Evolutionary conservation across 2,797 vertebrate species (phyloP), one percentile per base, ranked within the genome.

Genomic region (Pseudochaenichthys georgianus): DNA sequence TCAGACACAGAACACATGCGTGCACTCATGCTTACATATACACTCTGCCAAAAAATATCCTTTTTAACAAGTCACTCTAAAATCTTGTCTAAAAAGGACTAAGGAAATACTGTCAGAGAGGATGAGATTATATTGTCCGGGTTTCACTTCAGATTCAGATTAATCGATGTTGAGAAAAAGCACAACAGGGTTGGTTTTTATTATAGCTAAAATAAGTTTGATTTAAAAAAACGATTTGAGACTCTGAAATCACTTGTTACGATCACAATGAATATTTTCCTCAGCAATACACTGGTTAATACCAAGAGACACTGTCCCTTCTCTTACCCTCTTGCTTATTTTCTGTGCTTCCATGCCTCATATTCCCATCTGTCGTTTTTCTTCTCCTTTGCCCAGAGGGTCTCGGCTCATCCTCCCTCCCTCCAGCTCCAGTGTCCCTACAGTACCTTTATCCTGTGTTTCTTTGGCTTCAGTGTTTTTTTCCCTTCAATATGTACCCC

Each of bases 351-450:
- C 76, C 80, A 87, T 89, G 85, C 70, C 43, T 91, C 69, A 63
- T 73, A 79, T 78, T 83, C 65, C 83, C 87, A 86, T 90, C 88
- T 91, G 84, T 86, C 77, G 28, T 80, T 78, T 88, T 46, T 77
- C 76, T 78, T 77, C 84, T 83, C 80, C 79, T 83, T 74, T 90
- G 78, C 75, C 84, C 85, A 48, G 21, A 64, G 84, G 86, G 74
- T 83, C 78, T 84, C 62, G 0, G 62, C 75, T 81, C 58, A 75
- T 71, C 64, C 64, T 63, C 70, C 70, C 75, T 68, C 65, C 81
- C 72, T 77, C 47, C 60, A 76, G 82, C 66, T 58, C 58, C 21
- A 43, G 4, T 21, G 48, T 54, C 64, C 34, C 50, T 16, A 8
- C 45, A 53, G 19, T 71, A 84, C 74, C 66, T 63, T 70, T 47